Conservation (phyloP, 2,113 vertebrate species). For the Nyctereutes procyonoides region DNA sequence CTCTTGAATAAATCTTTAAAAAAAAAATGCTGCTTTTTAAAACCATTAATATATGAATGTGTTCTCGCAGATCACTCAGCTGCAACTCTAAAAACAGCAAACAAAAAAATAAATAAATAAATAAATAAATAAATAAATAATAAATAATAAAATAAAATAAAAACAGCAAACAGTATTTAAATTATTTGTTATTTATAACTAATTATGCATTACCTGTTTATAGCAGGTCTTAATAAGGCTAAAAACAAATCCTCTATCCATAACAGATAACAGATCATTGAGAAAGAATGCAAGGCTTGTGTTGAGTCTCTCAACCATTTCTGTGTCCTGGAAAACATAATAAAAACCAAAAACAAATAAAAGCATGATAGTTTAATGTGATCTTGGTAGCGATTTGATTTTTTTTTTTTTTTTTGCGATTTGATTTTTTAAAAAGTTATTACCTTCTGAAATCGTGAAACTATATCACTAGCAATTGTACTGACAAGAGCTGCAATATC, state of each 20-base stretch:
- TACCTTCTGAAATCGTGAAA: conserved; percentile 99
- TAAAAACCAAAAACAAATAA: conserved; percentile 16
- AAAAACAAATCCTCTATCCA: conserved; percentile 99
- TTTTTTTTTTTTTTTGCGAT: too few species aligned
- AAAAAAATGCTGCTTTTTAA: background rate
- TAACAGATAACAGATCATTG: conserved; percentile 97
- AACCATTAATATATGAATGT: background rate
- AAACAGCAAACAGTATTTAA: conserved; percentile 1
- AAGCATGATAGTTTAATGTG: conserved; percentile 12
- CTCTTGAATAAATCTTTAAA: background rate
- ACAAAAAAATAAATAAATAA: too few species aligned
- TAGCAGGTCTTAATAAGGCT: conserved; percentile 94
- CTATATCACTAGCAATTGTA: conserved; percentile 96
- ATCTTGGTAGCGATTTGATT: background rate
- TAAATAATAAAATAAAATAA: too few species aligned
- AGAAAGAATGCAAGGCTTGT: conserved; percentile 98
- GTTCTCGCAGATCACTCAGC: background rate
- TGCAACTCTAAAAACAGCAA: background rate
- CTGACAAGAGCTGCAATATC: conserved; percentile 97
- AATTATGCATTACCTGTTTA: conserved; percentile 93
- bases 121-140: too few species aligned
- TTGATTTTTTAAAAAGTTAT: conserved; percentile 38
- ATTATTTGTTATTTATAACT: conserved; percentile 12
- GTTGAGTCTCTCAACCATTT: conserved; percentile 98
- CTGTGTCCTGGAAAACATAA: conserved; percentile 91